A percentile compares a stretch with the other conserved stretches of the same genome.
Conservation (phyloP, 2,888 invertebrate genomes). For the Acrobasis suavella region DNA sequence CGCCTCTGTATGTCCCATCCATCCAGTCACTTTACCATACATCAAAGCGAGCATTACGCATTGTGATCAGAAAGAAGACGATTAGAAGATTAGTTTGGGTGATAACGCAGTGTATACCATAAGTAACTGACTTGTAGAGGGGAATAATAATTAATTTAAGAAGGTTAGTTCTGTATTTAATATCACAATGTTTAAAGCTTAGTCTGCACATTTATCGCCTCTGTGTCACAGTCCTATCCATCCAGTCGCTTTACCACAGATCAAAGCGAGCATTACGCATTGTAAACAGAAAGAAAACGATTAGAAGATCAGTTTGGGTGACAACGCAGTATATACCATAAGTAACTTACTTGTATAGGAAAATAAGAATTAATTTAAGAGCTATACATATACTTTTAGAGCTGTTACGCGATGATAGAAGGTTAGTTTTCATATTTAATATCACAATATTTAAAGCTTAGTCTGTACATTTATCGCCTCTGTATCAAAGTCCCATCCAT, state of each 20-base stretch:
- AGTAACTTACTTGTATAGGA: too few relatives aligned
- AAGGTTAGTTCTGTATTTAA: too few relatives aligned
- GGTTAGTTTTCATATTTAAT: too few relatives aligned
- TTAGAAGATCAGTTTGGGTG: constrained; percentile 64
- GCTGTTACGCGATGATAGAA: too few relatives aligned
- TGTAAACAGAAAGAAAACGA: constrained; percentile 76
- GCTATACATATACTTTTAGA: too few relatives aligned
- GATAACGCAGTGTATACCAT: constrained; percentile 45
- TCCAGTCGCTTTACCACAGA: constrained; percentile 42
- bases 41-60: constrained; percentile 74
- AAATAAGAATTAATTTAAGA: too few relatives aligned
- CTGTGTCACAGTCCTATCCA: not conserved
- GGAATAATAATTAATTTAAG: too few relatives aligned
- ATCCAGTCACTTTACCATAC: constrained; percentile 37
- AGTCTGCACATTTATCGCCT: too few relatives aligned
- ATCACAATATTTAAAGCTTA: too few relatives aligned
- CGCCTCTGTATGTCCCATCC: not conserved
- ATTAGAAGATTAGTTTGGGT: constrained; percentile 66
- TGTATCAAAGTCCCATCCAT: not conserved
- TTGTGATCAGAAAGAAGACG: constrained; percentile 75
- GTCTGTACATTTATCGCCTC: too few relatives aligned
- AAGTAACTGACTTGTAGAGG: too few relatives aligned
- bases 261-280: constrained; percentile 74
- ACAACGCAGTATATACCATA: constrained; percentile 45
- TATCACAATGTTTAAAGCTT: too few relatives aligned